Conservation (phyloP, 2,113 vertebrate genomes). For the Benitochromis conjunctus region DNA sequence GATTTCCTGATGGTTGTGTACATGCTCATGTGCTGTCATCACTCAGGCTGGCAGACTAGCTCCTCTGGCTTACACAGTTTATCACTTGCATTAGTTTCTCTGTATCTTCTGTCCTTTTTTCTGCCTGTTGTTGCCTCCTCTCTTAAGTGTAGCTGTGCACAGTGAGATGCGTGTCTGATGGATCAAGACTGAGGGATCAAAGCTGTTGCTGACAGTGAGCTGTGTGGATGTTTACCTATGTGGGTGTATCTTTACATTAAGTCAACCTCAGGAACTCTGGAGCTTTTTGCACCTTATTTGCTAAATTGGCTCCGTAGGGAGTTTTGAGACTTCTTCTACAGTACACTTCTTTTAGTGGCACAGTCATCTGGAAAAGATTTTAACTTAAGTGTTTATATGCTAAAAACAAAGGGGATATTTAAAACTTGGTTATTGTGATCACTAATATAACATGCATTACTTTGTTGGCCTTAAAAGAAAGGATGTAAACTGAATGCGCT, state of each 20-base stretch:
- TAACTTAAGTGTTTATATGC: neutral
- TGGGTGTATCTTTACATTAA: neutral
- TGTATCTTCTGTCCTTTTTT: neutral
- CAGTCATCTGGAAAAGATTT: neutral
- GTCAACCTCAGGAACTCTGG: neutral
- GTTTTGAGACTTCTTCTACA: neutral
- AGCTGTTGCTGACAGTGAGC: neutral
- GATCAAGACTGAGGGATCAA: neutral
- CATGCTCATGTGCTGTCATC: neutral
- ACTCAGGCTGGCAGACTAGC: neutral
- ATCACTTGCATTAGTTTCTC: neutral
- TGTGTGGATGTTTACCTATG: neutral
- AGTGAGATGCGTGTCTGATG: neutral
- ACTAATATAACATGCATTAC: neutral
- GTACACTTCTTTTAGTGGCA: neutral
- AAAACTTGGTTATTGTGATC: neutral
- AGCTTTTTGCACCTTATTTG: neutral
- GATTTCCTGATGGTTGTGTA: neutral
- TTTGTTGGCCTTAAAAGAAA: neutral
- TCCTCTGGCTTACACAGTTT: neutral
- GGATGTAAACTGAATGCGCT: neutral
- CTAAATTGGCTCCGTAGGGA: neutral
- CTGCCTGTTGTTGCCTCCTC: neutral
- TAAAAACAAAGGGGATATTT: neutral
- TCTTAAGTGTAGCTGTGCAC: neutral